Evolutionary conservation across 2,797 vertebrate species (phyloP).

Genomic region (Amazona ochrocephala): DNA sequence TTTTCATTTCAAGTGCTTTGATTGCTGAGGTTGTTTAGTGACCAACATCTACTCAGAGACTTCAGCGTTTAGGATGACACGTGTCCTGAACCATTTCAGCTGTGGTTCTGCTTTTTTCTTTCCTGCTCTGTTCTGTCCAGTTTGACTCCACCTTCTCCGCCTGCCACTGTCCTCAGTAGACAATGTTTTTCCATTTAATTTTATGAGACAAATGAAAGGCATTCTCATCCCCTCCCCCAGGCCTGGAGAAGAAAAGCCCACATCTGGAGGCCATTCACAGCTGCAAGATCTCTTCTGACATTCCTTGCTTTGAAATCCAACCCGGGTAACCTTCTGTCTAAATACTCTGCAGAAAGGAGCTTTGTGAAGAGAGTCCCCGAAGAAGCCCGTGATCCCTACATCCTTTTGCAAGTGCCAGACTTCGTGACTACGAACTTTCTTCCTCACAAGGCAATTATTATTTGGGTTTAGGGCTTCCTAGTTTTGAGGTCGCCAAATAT

Average conservation of each 20-base stretch:
- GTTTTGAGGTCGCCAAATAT: neutral
- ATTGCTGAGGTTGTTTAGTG: neutral
- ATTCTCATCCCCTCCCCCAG: constrained; percentile 24
- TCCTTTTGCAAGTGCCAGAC: neutral
- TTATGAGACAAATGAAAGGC: constrained; percentile 57
- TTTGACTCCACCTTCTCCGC: constrained; percentile 37
- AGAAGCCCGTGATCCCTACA: neutral
- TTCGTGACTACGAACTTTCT: neutral
- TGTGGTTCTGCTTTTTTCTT: neutral
- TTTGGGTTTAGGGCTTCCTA: neutral
- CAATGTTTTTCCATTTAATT: constrained; percentile 72
- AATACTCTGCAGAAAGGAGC: constrained; percentile 32
- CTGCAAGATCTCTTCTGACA: constrained; percentile 69
- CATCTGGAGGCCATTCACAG: constrained; percentile 80
- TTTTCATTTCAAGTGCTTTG: neutral
- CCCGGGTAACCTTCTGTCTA: constrained; percentile 53
- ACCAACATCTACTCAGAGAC: neutral
- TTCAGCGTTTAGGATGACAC: neutral
- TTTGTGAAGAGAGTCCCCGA: neutral
- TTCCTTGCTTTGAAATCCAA: constrained; percentile 78
- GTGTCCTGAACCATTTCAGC: neutral
- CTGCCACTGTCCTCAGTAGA: constrained; percentile 20
- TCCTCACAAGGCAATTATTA: neutral
- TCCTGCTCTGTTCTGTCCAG: neutral
- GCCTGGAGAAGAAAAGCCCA: constrained; percentile 64